A percentile compares a stretch with the other conserved stretches of the same genome.
phyloP scores from a whole-genome alignment of 1,140 invertebrate species.

The Drosophila oshimai region DNA sequence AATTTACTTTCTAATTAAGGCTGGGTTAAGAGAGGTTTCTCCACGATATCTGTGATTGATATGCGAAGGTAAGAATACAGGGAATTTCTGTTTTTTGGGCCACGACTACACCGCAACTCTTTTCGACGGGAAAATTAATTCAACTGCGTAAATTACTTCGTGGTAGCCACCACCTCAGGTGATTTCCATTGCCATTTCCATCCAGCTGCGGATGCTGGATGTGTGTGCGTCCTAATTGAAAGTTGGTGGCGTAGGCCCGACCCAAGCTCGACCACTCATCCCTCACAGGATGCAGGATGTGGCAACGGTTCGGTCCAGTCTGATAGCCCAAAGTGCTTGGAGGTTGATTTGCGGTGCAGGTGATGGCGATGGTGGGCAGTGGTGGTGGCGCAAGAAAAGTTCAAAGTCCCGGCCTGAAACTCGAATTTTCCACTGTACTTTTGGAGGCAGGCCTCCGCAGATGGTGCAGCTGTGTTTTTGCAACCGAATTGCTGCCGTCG shows the following conservation, averaged over 20 bases:
- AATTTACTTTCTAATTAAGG: conserved; percentile 74
- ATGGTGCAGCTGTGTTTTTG: conserved; percentile 37
- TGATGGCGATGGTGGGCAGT: neutral
- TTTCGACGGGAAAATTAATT: conserved; percentile 66
- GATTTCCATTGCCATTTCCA: conserved; percentile 40
- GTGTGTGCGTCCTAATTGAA: conserved; percentile 55
- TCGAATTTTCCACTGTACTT: neutral
- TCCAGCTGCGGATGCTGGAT: conserved; percentile 4
- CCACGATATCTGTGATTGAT: conserved; percentile 73
- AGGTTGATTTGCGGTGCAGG: conserved; percentile 37
- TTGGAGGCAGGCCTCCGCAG: neutral
- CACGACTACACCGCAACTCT: conserved; percentile 40
- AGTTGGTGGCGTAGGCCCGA: conserved; percentile 38
- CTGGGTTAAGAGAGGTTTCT: conserved; percentile 43
- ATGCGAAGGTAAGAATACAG: conserved; percentile 37
- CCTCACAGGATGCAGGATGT: neutral
- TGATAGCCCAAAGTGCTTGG: conserved; percentile 39
- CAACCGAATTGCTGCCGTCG: conserved; percentile 34
- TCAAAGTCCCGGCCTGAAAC: conserved; percentile 13
- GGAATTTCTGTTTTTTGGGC: conserved; percentile 4
- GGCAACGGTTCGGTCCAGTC: conserved; percentile 12
- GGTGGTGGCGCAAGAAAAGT: conserved; percentile 21
- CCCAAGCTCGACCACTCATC: neutral
- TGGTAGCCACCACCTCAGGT: conserved; percentile 62
- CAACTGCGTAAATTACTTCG: conserved; percentile 72